Base-by-base conservation (phyloP, 2,113 vertebrate species). In the Hemicordylus capensis region DNA sequence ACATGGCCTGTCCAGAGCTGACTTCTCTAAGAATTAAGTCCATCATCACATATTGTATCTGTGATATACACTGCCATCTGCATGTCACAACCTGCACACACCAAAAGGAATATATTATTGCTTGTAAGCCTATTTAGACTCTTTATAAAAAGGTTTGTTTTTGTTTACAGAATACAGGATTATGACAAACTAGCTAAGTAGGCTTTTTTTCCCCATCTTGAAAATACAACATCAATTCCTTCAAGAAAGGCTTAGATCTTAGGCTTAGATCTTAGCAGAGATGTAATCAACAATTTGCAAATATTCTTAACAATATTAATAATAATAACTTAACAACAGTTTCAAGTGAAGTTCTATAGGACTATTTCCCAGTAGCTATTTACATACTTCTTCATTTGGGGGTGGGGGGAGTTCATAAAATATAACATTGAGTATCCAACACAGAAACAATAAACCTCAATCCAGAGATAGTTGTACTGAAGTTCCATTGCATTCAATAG, bases 91-190 rank as follows among this genome's bases (percentile, higher is more conserved):
- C 88, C 91, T 94, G 90, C 87, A 88, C 93, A 93, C 93, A 94
- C 70, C 91, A 90, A 92, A 90, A 87, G 88, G 92, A 92, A 91
- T 90, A 95, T 86, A 95, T 95, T 95, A 95, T 95, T 95, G 94
- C 94, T 95, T 95, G 92, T 85, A 94, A 93, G 94, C 93, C 94
- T 95, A 94, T 91, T 78, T 92, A 93, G 93, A 95, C 94, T 94
- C 90, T 92, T 94, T 94, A 94, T 95, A 93, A 94, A 95, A 89
- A 88, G 51, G 3, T 59, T 67, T 34, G 76, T 70, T 6, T 89
- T 91, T 94, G 93, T 93, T 92, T 93, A 95, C 93, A 95, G 93
- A 94, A 92, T 92, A 94, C 92, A 95, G 86, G 91, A 91, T 94
- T 95, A 93, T 91, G 94, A 95, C 93, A 94, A 93, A 95, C 92